phyloP scores from a whole-genome alignment of 2,113 vertebrate genomes.

The Podocnemis expansa region DNA sequence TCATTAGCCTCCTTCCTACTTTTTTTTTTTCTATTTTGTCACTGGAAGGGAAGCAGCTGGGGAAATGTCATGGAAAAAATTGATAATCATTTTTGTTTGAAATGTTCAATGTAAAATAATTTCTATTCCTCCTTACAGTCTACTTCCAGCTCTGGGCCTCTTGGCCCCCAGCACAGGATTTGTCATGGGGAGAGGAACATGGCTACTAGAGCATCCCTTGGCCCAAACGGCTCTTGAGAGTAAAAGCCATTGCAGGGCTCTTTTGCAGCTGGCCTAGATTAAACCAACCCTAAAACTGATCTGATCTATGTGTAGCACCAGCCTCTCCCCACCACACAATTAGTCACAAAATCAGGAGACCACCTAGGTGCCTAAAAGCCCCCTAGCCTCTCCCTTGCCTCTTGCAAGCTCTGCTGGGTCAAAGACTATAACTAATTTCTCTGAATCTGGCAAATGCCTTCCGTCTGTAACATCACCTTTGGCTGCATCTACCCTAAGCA shows the following conservation, averaged over 20 bases:
- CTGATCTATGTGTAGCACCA: not conserved
- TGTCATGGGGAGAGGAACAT: not conserved
- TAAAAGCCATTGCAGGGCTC: not conserved
- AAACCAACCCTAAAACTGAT: not conserved
- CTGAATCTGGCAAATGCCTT: slow-evolving; percentile 23
- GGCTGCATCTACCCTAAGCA: not conserved
- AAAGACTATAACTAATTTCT: not conserved
- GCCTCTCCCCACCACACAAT: not conserved
- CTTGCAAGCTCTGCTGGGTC: not conserved
- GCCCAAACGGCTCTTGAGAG: not conserved
- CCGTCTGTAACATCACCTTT: not conserved
- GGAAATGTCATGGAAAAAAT: not conserved
- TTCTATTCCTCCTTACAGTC: not conserved
- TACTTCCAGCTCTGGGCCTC: not conserved
- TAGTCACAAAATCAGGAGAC: not conserved
- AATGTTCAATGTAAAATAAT: not conserved
- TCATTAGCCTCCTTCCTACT: not conserved
- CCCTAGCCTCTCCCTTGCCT: not conserved
- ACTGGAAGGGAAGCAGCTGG: not conserved
- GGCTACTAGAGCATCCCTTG: not conserved
- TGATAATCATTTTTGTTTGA: not conserved
- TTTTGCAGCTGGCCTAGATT: not conserved
- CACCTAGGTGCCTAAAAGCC: not conserved
- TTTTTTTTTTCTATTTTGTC: not conserved
- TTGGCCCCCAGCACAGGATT: not conserved